These are phyloP conservation scores for Podabrus alpinus DNA, from an alignment of 2,888 invertebrate species.

Conservation along the genomic window DNA sequence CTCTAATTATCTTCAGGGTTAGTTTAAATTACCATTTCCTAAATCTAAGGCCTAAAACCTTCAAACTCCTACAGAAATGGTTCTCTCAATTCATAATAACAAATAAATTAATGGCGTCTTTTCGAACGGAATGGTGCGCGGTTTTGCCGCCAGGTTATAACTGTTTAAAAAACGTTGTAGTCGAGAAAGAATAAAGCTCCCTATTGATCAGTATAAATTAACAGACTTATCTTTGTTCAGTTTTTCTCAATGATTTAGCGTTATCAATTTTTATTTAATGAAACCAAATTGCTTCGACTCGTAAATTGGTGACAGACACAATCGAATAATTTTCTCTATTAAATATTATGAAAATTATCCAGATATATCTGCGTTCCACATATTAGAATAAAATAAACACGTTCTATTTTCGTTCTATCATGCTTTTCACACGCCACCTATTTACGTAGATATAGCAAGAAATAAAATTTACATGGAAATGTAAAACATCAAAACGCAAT, in stretches of 20 bases:
- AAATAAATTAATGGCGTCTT: not conserved
- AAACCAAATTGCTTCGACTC: not conserved
- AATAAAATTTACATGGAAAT: not conserved
- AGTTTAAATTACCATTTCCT: slow-evolving; percentile 1
- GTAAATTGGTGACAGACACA: not conserved
- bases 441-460: not conserved
- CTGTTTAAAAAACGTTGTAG: not conserved
- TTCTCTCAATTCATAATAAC: not conserved
- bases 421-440: slow-evolving; percentile 12
- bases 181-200: not conserved
- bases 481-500: not conserved
- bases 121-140: not conserved
- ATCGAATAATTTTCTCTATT: not conserved
- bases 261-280: not conserved
- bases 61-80: not conserved
- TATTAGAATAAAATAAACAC: slow-evolving; percentile 13
- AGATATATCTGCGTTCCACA: not conserved
- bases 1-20: slow-evolving; percentile 1
- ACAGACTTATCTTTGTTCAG: not conserved
- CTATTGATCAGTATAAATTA: not conserved
- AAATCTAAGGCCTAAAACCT: slow-evolving; percentile 1
- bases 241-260: not conserved
- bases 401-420: slow-evolving; percentile 8
- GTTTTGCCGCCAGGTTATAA: not conserved
- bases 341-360: not conserved